These are phyloP conservation scores for Ptilonorhynchus violaceus DNA, from an alignment of 2,113 vertebrate genomes.

Conservation along the genomic window DNA sequence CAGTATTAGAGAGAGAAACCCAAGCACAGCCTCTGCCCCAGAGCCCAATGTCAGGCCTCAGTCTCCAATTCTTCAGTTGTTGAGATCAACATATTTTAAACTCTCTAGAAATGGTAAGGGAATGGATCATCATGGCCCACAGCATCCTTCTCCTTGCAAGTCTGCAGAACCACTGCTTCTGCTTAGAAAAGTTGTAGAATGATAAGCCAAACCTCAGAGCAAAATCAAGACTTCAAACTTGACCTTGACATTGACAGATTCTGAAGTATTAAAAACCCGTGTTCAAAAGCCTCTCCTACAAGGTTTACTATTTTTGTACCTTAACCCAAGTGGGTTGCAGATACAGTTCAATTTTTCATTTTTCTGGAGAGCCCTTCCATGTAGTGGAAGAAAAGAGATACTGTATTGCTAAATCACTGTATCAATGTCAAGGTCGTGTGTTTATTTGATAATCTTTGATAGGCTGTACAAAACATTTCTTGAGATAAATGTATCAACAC, in stretches of 20 bases:
- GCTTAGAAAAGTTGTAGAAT: background rate
- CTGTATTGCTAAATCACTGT: background rate
- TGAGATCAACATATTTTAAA: background rate
- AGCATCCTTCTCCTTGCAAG: background rate
- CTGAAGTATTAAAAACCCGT: background rate
- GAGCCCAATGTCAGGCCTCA: background rate
- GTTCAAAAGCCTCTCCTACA: background rate
- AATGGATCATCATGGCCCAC: background rate
- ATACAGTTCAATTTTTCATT: slow-evolving; percentile 22
- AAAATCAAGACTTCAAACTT: background rate
- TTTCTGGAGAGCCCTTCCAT: background rate
- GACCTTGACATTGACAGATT: background rate
- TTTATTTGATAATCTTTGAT: background rate
- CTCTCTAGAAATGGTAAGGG: background rate
- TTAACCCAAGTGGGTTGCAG: background rate
- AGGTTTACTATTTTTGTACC: background rate
- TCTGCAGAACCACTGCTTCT: background rate
- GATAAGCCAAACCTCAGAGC: background rate
- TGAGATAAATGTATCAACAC: background rate
- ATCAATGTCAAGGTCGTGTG: background rate
- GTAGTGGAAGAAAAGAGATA: background rate
- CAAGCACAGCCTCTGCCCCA: background rate
- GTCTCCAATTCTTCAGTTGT: background rate
- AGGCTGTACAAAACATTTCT: background rate
- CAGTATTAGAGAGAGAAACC: background rate